Evolutionary conservation across 2,888 invertebrate genomes (phyloP), one percentile per base, ranked within the genome.

Genomic region (Drosophila falleni): DNA sequence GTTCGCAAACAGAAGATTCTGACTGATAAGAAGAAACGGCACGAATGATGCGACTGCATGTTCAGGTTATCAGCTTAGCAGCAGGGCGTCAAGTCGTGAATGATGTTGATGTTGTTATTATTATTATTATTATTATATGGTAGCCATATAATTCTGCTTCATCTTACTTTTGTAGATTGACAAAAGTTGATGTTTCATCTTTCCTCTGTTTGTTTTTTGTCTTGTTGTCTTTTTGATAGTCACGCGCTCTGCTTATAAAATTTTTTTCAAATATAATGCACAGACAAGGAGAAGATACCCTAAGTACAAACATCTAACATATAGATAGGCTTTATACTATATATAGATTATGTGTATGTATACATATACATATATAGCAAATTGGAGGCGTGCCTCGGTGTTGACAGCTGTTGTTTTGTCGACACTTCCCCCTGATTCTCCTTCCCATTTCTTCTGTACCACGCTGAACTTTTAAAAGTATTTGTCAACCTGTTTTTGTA

Each of bases 241-340:
- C 80, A 80, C 86, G 80, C 82, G 80, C 82, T 79, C 53, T 53
- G 66, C 78, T 68, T 82, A 65, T 69, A 62, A 55, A 70, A 62
- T 50, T 58, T 65, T 78, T 1, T 77, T 74, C 70, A 77, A 74
- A 78, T 74, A 76, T 71, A 75, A 76, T 71, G 60, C 62, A 62
- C 47, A 74, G 15, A 68, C 41, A 23, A 35, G 33, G 9, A 35
- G 11, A 29, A 15, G 37, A 51, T 19, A 54, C 39, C 16, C 59
- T 55, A 59, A 64, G 71, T 51, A 60, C 56, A 33, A 55, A 31
- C 49, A 39, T 46, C 8, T 31, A 55, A 19, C 0, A 42, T 13
- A 29, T 10, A 51, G n/a, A 39, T 39, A 26, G 26, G 35, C 6
- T 39, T 35, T 44, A 53, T 39, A 54, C 16, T n/a, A 23, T 29